Evolutionary conservation across 2,888 invertebrate species (phyloP).

Genomic region (Himalopsyche anomala): DNA sequence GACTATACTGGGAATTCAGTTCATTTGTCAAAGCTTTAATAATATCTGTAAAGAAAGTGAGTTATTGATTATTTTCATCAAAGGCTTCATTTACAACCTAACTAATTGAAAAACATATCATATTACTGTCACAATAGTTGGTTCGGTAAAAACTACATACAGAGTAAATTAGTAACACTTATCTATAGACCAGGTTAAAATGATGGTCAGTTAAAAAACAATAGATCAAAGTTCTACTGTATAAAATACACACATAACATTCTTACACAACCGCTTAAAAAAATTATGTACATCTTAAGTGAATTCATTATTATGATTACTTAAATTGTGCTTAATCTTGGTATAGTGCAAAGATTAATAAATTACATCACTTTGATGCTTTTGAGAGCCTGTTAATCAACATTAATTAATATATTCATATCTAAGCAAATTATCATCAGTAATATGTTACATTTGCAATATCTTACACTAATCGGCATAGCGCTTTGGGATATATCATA

Average conservation of each 20-base stretch:
- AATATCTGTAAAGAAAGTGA: no score
- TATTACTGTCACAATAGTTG: no score
- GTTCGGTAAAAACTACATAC: no score
- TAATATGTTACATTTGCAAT: background rate
- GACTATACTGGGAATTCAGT: no score
- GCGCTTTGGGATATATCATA: conserved; percentile 8
- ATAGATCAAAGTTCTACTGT: background rate
- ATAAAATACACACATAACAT: background rate
- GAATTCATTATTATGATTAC: background rate
- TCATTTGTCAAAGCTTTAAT: no score
- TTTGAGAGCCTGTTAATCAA: conserved; percentile 3
- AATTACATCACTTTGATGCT: conserved; percentile 15
- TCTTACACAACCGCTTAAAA: background rate
- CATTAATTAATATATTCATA: background rate
- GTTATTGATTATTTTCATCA: no score
- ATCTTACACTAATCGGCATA: no score
- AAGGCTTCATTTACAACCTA: no score
- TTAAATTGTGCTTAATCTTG: conserved; percentile 5
- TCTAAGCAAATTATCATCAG: conserved; percentile 28
- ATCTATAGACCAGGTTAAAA: no score
- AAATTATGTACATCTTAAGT: background rate
- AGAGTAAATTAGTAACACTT: no score
- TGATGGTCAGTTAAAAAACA: background rate
- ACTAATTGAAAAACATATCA: no score
- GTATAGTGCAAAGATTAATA: conserved; percentile 14